phyloP scores from a whole-genome alignment of 2,888 invertebrate genomes.

The Anorthoa munda region DNA sequence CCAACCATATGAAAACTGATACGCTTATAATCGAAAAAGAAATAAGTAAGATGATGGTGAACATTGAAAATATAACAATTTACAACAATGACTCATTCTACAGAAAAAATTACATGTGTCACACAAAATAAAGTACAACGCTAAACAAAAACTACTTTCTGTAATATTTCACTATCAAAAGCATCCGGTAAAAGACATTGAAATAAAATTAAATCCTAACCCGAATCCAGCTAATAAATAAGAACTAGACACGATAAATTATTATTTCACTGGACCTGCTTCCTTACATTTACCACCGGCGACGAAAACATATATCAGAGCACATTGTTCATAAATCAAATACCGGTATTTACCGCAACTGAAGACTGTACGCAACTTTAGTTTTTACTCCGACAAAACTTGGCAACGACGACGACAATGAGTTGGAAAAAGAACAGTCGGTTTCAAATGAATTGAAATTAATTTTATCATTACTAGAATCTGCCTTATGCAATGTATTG shows the following conservation, averaged over 20 bases:
- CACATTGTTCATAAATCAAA: constrained; percentile 58
- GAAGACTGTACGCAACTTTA: constrained; percentile 23
- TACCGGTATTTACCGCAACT: constrained; percentile 41
- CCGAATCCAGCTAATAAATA: constrained; percentile 42
- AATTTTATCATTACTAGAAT: constrained; percentile 49
- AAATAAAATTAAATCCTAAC: constrained; percentile 35
- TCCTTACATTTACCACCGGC: constrained; percentile 43
- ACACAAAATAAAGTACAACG: not conserved
- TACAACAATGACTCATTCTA: not conserved
- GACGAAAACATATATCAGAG: constrained; percentile 48
- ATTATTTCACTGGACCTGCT: constrained; percentile 34
- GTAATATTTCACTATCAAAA: constrained; percentile 28
- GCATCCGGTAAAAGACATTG: constrained; percentile 20
- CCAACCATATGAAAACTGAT: not conserved
- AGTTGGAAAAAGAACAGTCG: constrained; percentile 47
- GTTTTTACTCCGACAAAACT: constrained; percentile 43
- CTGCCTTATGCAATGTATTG: constrained; percentile 42
- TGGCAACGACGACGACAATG: constrained; percentile 56
- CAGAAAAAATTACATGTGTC: constrained; percentile 1
- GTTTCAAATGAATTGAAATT: constrained; percentile 58
- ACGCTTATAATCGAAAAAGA: not conserved
- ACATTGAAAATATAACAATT: not conserved
- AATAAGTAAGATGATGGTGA: constrained; percentile 1
- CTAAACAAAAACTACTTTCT: constrained; percentile 9
- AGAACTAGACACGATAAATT: constrained; percentile 43